Evolutionary conservation across 2,797 vertebrate species (phyloP).

Genomic region (Dipus sagitta): DNA sequence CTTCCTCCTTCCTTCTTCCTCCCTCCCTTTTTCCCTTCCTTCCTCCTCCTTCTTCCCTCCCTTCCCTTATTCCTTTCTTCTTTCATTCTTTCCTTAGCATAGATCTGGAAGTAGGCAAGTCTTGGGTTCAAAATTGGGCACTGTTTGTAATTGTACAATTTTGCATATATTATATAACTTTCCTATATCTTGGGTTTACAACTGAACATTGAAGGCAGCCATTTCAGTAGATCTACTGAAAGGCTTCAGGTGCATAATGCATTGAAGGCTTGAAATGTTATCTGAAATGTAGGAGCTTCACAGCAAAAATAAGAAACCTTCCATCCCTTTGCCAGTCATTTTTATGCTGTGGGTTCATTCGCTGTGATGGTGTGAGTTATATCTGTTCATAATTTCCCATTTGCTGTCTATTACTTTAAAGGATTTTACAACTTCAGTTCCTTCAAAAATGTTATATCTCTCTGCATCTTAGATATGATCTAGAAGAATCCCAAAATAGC

Average conservation of each 20-base stretch:
- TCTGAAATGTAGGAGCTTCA: neutral
- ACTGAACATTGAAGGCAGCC: neutral
- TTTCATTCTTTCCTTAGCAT: neutral
- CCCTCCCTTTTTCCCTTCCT: neutral
- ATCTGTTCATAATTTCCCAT: neutral
- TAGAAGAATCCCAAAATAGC: neutral
- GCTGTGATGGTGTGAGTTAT: neutral
- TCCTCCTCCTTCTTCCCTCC: neutral
- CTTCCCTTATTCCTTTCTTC: neutral
- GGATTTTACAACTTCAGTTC: neutral
- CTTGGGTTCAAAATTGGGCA: neutral
- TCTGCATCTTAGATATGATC: neutral
- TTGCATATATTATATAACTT: neutral
- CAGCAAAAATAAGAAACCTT: neutral
- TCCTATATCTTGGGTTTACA: neutral
- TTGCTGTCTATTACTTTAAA: conserved; percentile 37
- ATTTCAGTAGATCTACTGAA: conserved; percentile 4
- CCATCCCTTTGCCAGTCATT: neutral
- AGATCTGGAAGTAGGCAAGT: conserved; percentile 1
- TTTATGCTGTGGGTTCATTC: conserved; percentile 9
- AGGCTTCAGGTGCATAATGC: neutral
- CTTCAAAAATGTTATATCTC: neutral
- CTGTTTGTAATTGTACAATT: neutral
- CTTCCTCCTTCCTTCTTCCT: neutral
- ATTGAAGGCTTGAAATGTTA: neutral